Evolutionary conservation across 1,140 invertebrate genomes (phyloP), one percentile per base, ranked within the genome.

Genomic region (Megalopta genalis): DNA sequence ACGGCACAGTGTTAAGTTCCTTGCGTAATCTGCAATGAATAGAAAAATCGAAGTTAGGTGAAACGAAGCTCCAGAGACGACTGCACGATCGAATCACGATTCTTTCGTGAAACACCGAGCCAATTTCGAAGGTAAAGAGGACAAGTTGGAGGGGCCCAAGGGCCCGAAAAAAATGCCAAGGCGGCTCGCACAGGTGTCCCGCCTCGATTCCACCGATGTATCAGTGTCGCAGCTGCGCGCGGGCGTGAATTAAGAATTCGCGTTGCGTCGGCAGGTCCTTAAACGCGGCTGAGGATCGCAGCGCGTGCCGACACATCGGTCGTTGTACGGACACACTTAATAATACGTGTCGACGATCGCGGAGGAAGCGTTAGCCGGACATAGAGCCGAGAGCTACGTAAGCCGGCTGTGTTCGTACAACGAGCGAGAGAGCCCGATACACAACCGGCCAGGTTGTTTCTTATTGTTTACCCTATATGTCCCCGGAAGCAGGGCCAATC

Each of bases 381-480:
- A 80, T 73, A 76, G 25, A 79, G 54, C 16, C 72, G 18, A 64
- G 70, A 64, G 70, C 77, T 39, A 77, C 79, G 83, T 82, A 65
- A 77, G 73, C 69, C 70, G 66, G 14, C 76, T 37, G 54, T 60
- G 65, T 69, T 66, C 68, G 77, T 77, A 77, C 73, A 84, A 77
- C 27, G 42, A 46, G 42, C 27, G 37, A 57, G 54, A n/a, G 54
- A 23, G 18, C 21, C 25, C 39, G 74, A 54, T 71, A 67, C 71
- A 76, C 64, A 64, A 57, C 71, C 49, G 59, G 81, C 75, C 82
- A 67, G 84, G 77, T 88, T 64, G 85, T 90, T 90, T 88, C 87
- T 88, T 88, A 92, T 92, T 92, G 91, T 91, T 89, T 92, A 92
- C 92, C 92, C 92, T 93, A 93, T 93, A 92, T 92, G 92, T 93